phyloP scores from a whole-genome alignment of 2,113 vertebrate genomes.

The Tachycineta bicolor region DNA sequence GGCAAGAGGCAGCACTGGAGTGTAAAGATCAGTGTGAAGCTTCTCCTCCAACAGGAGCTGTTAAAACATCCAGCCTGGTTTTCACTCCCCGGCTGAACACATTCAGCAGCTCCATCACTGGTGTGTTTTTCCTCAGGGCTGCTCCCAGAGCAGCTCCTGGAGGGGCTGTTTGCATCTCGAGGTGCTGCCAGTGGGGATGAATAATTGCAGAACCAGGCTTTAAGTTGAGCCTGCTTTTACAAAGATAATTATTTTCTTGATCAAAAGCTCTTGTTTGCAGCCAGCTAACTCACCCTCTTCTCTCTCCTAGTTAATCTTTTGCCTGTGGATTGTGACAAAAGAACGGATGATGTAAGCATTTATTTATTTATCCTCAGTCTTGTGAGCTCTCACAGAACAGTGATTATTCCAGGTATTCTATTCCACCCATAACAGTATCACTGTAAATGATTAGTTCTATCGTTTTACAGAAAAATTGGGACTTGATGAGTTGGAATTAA shows the following conservation, averaged over 20 bases:
- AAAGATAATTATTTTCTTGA: constrained; percentile 8
- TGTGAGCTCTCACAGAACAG: background rate
- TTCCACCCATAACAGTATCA: background rate
- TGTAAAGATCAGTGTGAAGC: background rate
- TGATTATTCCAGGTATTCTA: background rate
- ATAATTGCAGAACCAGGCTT: background rate
- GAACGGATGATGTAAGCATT: constrained; percentile 75
- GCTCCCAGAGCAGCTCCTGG: background rate
- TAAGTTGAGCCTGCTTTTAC: background rate
- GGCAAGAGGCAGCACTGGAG: background rate
- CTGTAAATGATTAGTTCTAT: background rate
- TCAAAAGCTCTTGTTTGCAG: constrained; percentile 33
- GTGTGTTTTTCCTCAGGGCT: background rate
- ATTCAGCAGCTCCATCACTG: background rate
- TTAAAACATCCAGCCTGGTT: background rate
- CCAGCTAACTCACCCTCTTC: constrained; percentile 44
- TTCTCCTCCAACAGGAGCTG: background rate
- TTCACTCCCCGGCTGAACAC: background rate
- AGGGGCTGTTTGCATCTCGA: background rate
- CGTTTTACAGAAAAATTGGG: background rate
- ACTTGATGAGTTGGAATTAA: constrained; percentile 15
- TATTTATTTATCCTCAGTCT: constrained; percentile 29
- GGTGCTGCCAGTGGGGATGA: background rate
- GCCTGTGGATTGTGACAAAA: constrained; percentile 77
- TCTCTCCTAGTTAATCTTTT: constrained; percentile 77